These are phyloP conservation scores for Cybosia mesomella DNA, from an alignment of 2,888 invertebrate species.

Conservation along the genomic window DNA sequence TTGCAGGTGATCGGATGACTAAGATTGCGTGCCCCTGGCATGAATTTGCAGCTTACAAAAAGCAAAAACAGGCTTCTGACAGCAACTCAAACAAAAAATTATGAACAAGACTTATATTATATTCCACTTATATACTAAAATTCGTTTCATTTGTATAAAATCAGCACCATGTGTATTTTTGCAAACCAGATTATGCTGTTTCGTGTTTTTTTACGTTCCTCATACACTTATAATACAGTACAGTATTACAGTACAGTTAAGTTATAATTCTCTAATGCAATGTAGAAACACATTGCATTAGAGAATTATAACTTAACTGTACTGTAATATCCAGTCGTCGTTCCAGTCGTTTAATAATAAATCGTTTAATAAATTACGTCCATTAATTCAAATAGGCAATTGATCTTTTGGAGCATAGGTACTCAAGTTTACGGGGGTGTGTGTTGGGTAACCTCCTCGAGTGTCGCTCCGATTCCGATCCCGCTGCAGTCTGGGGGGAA, in stretches of 20 bases:
- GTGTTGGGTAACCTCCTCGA: too few relatives aligned
- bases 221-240: too few relatives aligned
- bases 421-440: too few relatives aligned
- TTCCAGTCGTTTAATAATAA: too few relatives aligned
- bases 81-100: not conserved
- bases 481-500: too few relatives aligned
- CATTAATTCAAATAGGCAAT: too few relatives aligned
- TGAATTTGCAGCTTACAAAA: not conserved
- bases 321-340: too few relatives aligned
- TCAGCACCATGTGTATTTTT: not conserved
- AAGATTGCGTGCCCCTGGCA: not conserved
- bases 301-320: not conserved
- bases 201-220: not conserved
- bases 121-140: not conserved
- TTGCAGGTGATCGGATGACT: not conserved
- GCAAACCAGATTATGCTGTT: not conserved
- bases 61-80: not conserved
- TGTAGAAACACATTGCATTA: not conserved
- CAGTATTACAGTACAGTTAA: too few relatives aligned
- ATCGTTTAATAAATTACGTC: too few relatives aligned
- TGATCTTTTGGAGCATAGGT: too few relatives aligned
- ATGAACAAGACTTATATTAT: not conserved
- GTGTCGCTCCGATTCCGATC: too few relatives aligned
- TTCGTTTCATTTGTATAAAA: not conserved
- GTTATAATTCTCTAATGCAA: not conserved